Percentiles rank a stretch among this genome's conserved stretches.
Evolutionary conservation across 2,888 invertebrate species (phyloP).

Genomic region (Agrilus cyanescens): DNA sequence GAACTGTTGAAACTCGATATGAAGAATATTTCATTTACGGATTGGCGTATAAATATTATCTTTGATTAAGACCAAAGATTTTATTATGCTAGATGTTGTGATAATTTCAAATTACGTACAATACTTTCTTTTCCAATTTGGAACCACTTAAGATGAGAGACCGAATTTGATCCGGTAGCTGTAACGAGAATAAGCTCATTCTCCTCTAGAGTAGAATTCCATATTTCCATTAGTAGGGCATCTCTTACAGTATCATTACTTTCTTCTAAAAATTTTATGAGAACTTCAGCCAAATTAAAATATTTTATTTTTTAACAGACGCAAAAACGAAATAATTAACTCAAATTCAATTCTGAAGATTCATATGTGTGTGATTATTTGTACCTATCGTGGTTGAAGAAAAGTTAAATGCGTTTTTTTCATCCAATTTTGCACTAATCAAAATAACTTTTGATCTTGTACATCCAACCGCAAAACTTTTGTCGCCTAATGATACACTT

Average conservation of each 20-base stretch:
- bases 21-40: no score
- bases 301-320: no score
- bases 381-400: no score
- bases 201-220: conserved; percentile 13
- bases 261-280: conserved; percentile 10
- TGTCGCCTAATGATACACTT: conserved; percentile 15
- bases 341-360: no score
- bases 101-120: no score
- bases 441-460: conserved; percentile 16
- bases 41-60: no score
- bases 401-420: no score
- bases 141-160: conserved; percentile 26
- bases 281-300: not conserved
- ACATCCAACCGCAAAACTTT: conserved; percentile 18
- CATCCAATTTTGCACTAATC: not conserved
- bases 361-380: no score
- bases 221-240: conserved; percentile 20
- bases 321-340: no score
- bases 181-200: conserved; percentile 22
- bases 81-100: no score
- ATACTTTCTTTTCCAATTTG: conserved; percentile 16
- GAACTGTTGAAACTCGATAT: no score
- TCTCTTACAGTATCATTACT: conserved; percentile 14
- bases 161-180: conserved; percentile 17
- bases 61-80: no score